Evolutionary conservation across 2,888 invertebrate species (phyloP).

Genomic region (Smittia sp.): DNA sequence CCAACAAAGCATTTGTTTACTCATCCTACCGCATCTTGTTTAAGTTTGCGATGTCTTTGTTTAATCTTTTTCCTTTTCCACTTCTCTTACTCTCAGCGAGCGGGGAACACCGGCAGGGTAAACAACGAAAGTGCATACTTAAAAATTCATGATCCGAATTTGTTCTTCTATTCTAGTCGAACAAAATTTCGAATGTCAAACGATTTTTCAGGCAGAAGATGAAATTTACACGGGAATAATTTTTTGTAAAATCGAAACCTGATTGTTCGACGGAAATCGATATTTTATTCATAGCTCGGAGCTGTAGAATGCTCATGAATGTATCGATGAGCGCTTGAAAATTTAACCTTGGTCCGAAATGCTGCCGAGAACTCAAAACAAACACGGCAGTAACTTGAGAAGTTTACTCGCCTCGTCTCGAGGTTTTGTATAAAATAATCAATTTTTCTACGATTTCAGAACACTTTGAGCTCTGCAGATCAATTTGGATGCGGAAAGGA

Average conservation of each 20-base stretch:
- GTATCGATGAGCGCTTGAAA: no score
- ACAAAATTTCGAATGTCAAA: no score
- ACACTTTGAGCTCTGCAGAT: neutral
- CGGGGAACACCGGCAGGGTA: neutral
- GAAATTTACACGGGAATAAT: no score
- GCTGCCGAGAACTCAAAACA: no score
- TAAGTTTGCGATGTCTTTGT: slow-evolving; percentile 16
- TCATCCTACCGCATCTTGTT: slow-evolving; percentile 19
- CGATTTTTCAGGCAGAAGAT: no score
- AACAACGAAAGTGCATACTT: slow-evolving; percentile 35
- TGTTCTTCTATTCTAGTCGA: neutral
- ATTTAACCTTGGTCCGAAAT: no score
- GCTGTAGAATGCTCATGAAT: no score
- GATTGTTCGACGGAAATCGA: no score
- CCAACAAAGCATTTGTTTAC: slow-evolving; percentile 1
- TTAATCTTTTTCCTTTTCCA: slow-evolving; percentile 8
- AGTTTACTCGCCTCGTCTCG: neutral
- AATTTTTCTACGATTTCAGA: neutral
- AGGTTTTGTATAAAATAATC: neutral
- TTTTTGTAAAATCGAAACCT: no score
- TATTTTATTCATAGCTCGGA: no score
- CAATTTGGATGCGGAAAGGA: no score
- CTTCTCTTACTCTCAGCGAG: neutral
- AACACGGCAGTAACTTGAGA: neutral
- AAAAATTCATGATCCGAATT: slow-evolving; percentile 39